Base-by-base conservation (phyloP, 2,113 vertebrate species). In the Gopherus flavomarginatus region DNA sequence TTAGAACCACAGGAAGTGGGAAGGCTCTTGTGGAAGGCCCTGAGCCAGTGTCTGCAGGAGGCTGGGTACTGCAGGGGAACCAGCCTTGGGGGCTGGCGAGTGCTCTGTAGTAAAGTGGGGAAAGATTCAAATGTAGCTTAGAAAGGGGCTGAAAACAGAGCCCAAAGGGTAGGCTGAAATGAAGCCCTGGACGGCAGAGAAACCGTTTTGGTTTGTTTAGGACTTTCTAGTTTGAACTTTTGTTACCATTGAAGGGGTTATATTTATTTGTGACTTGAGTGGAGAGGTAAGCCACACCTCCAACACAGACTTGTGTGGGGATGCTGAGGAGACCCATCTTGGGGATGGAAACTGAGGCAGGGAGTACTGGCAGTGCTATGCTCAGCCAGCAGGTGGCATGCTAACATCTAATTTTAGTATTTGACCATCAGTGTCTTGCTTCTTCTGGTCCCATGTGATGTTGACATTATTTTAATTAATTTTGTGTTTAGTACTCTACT, bases 391-490 rank as follows among this genome's bases (percentile, higher is more conserved):
- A 65, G 59, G 14, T 31, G 59, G 59, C 31, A 35, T 65, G 31
- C 6, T 31, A 35, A 65, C 31, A 65, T 65, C 31, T 92, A 38
- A 53, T 57, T 91, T 85, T 95, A 79, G 92, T 1, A 21, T 29
- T 19, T 57, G 44, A 47, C 88, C 81, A 42, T 80, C 53, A 85
- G 16, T 24, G 13, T 77, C 54, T 5, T 80, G 10, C 85, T 29
- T 85, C 95, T 87, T 87, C 56, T 82, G 65, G 62, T 86, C 29
- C 5, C 82, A 86, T 83, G 79, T 69, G 87, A 11, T 0, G 0
- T 50, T 87, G 31, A 83, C 83, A 2, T 83, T 91, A 69, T 88
- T 97, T 96, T 93, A 89, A 91, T 90, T 85, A 84, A 81, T 72
- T 84, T 14, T 19, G 35, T 75, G 2, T 57, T 38, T 90, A 89